Evolutionary conservation across 1,140 invertebrate genomes (phyloP).

Genomic region (Dinothrombium tinctorium): DNA sequence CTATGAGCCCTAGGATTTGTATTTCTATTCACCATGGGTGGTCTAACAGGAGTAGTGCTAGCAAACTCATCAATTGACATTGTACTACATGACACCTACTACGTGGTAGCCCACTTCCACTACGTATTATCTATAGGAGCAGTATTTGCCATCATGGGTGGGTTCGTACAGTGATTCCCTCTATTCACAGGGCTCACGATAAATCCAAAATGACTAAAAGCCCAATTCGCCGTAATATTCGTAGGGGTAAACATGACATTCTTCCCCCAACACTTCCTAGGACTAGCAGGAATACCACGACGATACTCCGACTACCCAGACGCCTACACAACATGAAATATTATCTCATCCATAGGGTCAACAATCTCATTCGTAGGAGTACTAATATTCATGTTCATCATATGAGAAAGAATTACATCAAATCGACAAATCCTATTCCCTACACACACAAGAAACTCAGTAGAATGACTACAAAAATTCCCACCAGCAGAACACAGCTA

Average conservation of each 20-base stretch:
- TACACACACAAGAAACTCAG: not conserved
- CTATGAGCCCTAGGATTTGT: constrained; percentile 41
- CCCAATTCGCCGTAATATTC: constrained; percentile 32
- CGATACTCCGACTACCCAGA: constrained; percentile 45
- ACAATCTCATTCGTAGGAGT: too few species aligned
- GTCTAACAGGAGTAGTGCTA: constrained; percentile 29
- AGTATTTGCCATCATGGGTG: constrained; percentile 40
- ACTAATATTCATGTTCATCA: not conserved
- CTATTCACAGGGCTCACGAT: constrained; percentile 32
- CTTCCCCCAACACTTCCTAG: constrained; percentile 13
- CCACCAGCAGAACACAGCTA: too few species aligned
- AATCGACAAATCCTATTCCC: not conserved
- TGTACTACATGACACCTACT: constrained; percentile 44
- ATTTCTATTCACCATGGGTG: constrained; percentile 31
- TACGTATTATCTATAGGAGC: constrained; percentile 37
- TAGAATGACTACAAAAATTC: too few species aligned
- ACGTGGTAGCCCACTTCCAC: constrained; percentile 48
- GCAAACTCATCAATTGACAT: constrained; percentile 44
- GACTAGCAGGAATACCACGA: constrained; percentile 39
- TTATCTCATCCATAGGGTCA: constrained; percentile 33
- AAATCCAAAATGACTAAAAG: constrained; percentile 23
- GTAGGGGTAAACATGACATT: constrained; percentile 42
- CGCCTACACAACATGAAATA: constrained; percentile 34
- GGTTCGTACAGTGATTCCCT: constrained; percentile 37
- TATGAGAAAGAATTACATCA: not conserved